Evolutionary conservation across 2,797 vertebrate genomes (phyloP), one percentile per base, ranked within the genome.

Genomic region (Dendrocincla fuliginosa): DNA sequence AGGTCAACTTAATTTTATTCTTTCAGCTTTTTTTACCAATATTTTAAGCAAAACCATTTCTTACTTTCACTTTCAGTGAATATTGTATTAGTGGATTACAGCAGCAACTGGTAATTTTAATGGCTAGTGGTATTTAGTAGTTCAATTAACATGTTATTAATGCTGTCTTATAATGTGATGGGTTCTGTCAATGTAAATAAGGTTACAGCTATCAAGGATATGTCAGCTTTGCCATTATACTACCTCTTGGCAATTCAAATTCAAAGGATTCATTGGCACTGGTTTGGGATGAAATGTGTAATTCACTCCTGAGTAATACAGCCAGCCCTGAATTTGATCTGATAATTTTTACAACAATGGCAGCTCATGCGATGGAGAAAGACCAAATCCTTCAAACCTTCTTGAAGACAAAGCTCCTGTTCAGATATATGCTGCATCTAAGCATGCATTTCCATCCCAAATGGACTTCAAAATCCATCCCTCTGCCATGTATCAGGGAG

Each of bases 1-100:
- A 98, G 98, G 98, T 97, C 98, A 98, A 76, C 95, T 98, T 98
- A 96, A 98, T 98, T 98, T 97, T 96, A 95, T 96, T 96, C 93
- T 93, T 96, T 93, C 74, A 37, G 83, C 28, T 91, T 95, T 82
- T 95, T 95, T 95, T 27, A 41, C 49, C 83, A 94, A 41, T 95
- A 88, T 93, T 96, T 97, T 97, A 97, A 94, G 83, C 41, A 95
- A 97, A 96, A 87, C 12, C 22, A 33, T 87, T 95, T 95, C 85
- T 95, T 90, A 42, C 44, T 92, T 76, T 88, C 89, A 25, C 50
- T 96, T 91, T 89, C 73, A 64, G 83, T 93, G 94, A 84, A 63
- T 61, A 60, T 11, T 84, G 13, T 64, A 44, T 59, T 86, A 70
- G 42, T 11, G 18, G 67, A 49, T 52, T 70, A 49, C 44, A 59